These are phyloP conservation scores for Platycheirus rosarum DNA, from an alignment of 2,888 invertebrate genomes.

Conservation along the genomic window DNA sequence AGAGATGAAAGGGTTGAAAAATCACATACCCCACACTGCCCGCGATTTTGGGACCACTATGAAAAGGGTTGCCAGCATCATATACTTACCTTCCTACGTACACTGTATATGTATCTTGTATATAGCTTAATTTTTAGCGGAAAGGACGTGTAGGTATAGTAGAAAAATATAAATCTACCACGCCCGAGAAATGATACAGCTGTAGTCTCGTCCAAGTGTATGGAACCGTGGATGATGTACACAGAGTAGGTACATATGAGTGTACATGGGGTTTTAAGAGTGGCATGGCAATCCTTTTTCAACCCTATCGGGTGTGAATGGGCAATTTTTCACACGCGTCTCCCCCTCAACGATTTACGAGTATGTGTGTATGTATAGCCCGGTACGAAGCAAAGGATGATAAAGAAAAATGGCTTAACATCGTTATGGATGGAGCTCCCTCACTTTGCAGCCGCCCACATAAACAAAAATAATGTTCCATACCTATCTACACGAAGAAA, in stretches of 20 bases:
- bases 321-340: constrained; percentile 62
- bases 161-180: constrained; percentile 70
- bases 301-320: constrained; percentile 37
- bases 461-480: constrained; percentile 64
- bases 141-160: constrained; percentile 45
- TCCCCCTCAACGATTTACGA: not conserved
- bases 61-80: constrained; percentile 59
- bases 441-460: constrained; percentile 64
- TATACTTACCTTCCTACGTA: constrained; percentile 25
- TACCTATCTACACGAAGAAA: not conserved
- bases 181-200: constrained; percentile 59
- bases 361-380: constrained; percentile 7
- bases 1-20: constrained; percentile 63
- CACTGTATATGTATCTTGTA: constrained; percentile 9
- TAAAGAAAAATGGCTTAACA: constrained; percentile 54
- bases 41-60: not conserved
- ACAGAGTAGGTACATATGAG: constrained; percentile 45
- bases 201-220: constrained; percentile 37
- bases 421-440: constrained; percentile 41
- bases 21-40: constrained; percentile 49
- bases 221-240: not conserved
- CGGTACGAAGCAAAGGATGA: not conserved
- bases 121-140: constrained; percentile 63
- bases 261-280: constrained; percentile 27
- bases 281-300: constrained; percentile 29